Evolutionary conservation across 2,113 vertebrate species (phyloP), one percentile per base, ranked within the genome.

Genomic region (Sebastes schlegelii): DNA sequence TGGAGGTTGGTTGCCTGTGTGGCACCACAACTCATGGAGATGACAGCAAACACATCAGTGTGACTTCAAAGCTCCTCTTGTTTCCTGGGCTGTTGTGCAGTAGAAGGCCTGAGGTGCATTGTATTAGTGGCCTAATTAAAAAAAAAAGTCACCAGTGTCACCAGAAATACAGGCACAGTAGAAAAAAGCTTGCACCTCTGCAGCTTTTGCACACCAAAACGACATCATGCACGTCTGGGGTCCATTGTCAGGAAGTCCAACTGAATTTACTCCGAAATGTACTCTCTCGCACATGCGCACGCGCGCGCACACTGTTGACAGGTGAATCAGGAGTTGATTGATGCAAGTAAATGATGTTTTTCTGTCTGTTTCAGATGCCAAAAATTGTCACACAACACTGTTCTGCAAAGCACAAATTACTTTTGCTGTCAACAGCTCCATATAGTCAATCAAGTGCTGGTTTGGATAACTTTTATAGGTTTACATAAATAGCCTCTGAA

Each of bases 241-340:
- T 34, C 81, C 58, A 78, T 58, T 70, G 78, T 76, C 82, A 60
- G 57, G 19, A 72, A 74, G 79, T 85, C 76, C 82, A 79, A 64
- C 64, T 64, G 72, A 75, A 65, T 76, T 74, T 49, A 5, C 58
- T 34, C 26, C 49, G 21, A 74, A 83, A 82, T n/a, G 16, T 5
- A 40, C 26, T 34, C 58, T 5, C 10, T 34, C 34, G 34, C n/a
- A 40, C 70, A 10, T 21, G 5, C 43, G 42, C 54, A 9, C 26
- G 75, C 76, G 46, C 72, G 10, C 13, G 49, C 68, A 71, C 81
- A 40, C 49, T 23, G 42, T 8, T 89, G 88, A 90, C 86, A 88
- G 70, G 85, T 85, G 83, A 78, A 78, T 68, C 63, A 5, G 34
- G 14, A 71, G 52, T 23, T 89, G 90, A 93, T 79, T 83, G 85